Evolutionary conservation across 2,113 vertebrate species (phyloP).

Genomic region (Neodon shergylaensis): DNA sequence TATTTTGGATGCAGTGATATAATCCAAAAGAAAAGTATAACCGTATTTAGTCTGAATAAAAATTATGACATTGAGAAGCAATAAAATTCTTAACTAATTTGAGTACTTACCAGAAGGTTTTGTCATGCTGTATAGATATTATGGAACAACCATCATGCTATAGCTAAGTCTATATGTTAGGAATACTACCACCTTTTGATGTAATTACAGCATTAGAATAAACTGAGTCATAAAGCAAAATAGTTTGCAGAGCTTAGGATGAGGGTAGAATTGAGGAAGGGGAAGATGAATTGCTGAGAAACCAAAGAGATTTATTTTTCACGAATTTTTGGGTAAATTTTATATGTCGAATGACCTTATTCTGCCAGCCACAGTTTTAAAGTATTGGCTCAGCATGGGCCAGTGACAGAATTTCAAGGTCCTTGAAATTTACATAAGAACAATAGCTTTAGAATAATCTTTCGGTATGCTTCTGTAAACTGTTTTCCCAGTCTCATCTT

Average conservation of each 20-base stretch:
- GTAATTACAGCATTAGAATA: background rate
- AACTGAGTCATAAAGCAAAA: conserved; percentile 1
- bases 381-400: background rate
- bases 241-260: conserved; percentile 41
- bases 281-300: conserved; percentile 37
- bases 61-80: background rate
- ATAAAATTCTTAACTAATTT: conserved; percentile 23
- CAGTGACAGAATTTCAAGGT: conserved; percentile 6
- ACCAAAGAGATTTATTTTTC: conserved; percentile 20
- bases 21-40: background rate
- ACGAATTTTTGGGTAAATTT: conserved; percentile 2
- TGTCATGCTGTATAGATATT: background rate
- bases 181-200: background rate
- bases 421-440: background rate
- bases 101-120: background rate
- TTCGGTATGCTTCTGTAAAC: background rate
- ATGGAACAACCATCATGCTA: background rate
- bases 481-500: background rate
- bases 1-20: background rate
- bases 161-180: background rate
- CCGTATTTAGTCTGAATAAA: conserved; percentile 19
- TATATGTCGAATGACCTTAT: background rate
- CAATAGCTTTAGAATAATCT: background rate
- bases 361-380: background rate
- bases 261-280: background rate